A percentile compares a stretch with the other conserved stretches of the same genome.
Conservation (phyloP, 2,888 invertebrate genomes). For the Cheilosia scutellata region DNA sequence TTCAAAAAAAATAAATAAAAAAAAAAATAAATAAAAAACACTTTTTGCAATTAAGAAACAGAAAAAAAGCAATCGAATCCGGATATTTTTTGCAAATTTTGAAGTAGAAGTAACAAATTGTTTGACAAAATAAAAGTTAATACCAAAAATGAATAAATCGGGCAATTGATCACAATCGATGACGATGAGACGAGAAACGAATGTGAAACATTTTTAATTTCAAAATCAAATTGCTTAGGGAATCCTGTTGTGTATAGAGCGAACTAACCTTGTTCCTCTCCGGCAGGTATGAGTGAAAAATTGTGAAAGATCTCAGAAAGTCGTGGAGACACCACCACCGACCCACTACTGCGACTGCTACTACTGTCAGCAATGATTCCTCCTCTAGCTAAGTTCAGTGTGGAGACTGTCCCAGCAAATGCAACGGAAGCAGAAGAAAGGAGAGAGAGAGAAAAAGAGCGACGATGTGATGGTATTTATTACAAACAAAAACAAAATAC, state of each 20-base stretch:
- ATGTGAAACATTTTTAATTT: constrained; percentile 74
- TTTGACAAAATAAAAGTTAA: constrained; percentile 43
- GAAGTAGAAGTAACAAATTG: constrained; percentile 39
- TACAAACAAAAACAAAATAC: constrained; percentile 74
- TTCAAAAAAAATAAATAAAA: background rate
- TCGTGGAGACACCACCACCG: constrained; percentile 75
- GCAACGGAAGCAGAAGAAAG: constrained; percentile 50
- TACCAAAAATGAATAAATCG: constrained; percentile 48
- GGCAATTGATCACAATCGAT: constrained; percentile 58
- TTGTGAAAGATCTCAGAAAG: constrained; percentile 81
- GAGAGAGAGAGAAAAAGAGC: constrained; percentile 58
- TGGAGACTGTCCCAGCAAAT: constrained; percentile 49
- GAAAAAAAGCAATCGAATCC: constrained; percentile 39
- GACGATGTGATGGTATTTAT: constrained; percentile 79
- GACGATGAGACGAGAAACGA: constrained; percentile 52
- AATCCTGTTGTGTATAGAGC: constrained; percentile 85
- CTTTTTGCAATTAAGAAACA: constrained; percentile 53
- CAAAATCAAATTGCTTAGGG: constrained; percentile 78
- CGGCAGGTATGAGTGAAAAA: constrained; percentile 84
- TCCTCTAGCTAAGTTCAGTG: constrained; percentile 62
- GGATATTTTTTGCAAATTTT: constrained; percentile 68
- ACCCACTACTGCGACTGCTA: constrained; percentile 42
- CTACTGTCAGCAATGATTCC: constrained; percentile 59
- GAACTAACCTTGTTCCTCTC: constrained; percentile 85
- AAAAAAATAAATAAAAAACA: constrained; percentile 15